phyloP scores from a whole-genome alignment of 2,888 invertebrate genomes.

The Pedicia rivosa region DNA sequence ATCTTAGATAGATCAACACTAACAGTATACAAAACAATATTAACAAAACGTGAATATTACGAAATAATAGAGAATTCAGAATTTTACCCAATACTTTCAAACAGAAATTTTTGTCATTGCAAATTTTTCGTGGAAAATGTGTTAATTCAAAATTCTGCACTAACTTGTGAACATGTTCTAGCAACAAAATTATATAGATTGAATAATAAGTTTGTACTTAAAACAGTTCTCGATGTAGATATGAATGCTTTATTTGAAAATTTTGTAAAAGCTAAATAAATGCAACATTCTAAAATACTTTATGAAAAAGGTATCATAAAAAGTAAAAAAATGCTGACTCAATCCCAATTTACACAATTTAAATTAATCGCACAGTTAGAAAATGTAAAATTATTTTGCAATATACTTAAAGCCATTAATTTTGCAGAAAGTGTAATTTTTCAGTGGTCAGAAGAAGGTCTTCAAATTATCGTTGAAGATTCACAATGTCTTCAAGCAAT shows the following conservation, averaged over 20 bases:
- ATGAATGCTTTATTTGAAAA: not conserved
- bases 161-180: not conserved
- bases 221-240: slow-evolving; percentile 7
- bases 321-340: not conserved
- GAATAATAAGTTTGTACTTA: not conserved
- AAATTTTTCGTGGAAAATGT: not conserved
- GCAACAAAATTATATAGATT: not conserved
- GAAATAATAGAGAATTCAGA: not conserved
- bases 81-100: not conserved
- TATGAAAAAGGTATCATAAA: not conserved
- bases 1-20: too few relatives aligned
- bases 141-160: not conserved
- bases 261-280: not conserved
- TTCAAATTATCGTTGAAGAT: not conserved
- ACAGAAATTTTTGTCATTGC: not conserved
- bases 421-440: not conserved
- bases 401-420: not conserved
- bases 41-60: too few relatives aligned
- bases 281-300: not conserved
- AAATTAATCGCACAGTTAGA: not conserved
- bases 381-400: not conserved
- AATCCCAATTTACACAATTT: not conserved
- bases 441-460: not conserved
- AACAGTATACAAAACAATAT: too few relatives aligned
- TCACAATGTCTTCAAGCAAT: not conserved